Conservation (phyloP, 2,888 invertebrate species). For the Acanthosepion esculentum region DNA sequence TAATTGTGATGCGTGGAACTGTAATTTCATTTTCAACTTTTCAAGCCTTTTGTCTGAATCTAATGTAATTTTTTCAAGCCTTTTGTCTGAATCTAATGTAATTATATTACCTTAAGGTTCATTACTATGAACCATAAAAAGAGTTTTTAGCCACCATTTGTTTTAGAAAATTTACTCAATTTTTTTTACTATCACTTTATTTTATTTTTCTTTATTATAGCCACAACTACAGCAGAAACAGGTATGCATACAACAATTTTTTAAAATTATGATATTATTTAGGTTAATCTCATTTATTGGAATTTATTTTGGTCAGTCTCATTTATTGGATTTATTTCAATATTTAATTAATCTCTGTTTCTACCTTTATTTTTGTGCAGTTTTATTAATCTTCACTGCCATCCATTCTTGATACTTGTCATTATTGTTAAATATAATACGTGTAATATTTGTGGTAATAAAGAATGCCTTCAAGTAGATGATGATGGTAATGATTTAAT, state of each 20-base stretch:
- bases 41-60: too few species aligned
- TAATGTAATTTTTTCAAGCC: too few species aligned
- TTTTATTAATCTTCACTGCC: neutral
- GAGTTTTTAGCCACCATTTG: neutral
- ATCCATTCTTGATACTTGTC: too few species aligned
- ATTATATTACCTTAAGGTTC: too few species aligned
- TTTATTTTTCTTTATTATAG: conserved; percentile 35
- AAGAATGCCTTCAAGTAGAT: too few species aligned
- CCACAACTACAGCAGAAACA: conserved; percentile 34
- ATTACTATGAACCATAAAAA: neutral
- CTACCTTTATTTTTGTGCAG: neutral
- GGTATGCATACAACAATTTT: neutral
- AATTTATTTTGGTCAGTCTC: neutral
- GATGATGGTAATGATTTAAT: too few species aligned
- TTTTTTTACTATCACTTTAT: neutral
- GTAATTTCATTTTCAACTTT: too few species aligned
- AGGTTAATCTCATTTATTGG: too few species aligned
- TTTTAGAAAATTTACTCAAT: neutral
- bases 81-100: too few species aligned
- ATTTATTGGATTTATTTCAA: neutral
- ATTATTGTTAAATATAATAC: too few species aligned
- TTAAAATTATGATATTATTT: neutral
- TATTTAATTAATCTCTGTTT: neutral
- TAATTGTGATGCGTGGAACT: too few species aligned
- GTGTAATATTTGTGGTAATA: too few species aligned